phyloP scores from a whole-genome alignment of 2,797 vertebrate species.

The Acanthis flammea region DNA sequence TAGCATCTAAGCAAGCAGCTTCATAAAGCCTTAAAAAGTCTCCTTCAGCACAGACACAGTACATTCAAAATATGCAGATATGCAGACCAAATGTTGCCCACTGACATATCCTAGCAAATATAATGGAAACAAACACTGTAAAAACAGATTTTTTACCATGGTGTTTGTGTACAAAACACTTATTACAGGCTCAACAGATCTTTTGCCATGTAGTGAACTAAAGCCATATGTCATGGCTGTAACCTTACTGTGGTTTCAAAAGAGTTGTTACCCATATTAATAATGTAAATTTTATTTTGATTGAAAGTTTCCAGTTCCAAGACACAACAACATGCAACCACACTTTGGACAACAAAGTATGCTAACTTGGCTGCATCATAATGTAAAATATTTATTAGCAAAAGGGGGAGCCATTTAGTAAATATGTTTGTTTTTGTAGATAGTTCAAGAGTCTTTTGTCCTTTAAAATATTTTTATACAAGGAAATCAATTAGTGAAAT shows the following conservation, averaged over 20 bases:
- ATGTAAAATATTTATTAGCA: background rate
- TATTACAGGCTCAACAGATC: background rate
- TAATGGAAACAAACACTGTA: background rate
- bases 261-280: background rate
- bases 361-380: background rate
- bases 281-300: background rate
- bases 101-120: background rate
- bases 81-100: background rate
- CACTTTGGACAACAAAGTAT: background rate
- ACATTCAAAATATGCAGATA: background rate
- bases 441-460: background rate
- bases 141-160: conserved; percentile 1
- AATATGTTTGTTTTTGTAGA: background rate
- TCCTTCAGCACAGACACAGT: background rate
- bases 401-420: background rate
- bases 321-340: background rate
- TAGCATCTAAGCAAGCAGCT: background rate
- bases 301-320: background rate
- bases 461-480: background rate
- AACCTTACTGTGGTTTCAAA: background rate
- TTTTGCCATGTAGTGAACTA: background rate
- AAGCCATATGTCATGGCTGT: background rate
- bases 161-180: conserved; percentile 1
- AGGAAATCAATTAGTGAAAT: background rate
- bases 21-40: background rate